Conservation (phyloP, 2,797 vertebrate species). For the Picus viridis region DNA sequence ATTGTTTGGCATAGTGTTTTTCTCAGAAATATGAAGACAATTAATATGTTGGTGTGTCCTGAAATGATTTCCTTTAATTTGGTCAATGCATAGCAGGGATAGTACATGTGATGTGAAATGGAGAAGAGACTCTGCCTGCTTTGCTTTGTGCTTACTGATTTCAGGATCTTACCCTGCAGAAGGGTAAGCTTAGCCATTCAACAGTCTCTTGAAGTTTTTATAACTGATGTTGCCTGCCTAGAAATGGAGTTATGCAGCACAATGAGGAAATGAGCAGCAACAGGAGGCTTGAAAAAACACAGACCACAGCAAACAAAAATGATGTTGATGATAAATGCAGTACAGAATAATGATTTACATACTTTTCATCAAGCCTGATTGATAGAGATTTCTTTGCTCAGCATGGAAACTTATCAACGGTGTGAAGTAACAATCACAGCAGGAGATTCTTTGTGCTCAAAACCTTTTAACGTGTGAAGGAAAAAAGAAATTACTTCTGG, state of each 20-base stretch:
- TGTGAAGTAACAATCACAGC: neutral
- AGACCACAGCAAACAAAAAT: neutral
- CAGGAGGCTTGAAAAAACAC: neutral
- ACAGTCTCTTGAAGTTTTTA: neutral
- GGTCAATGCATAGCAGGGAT: neutral
- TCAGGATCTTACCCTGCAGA: neutral
- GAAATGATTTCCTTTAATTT: neutral
- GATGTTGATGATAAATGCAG: neutral
- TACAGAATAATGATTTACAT: neutral
- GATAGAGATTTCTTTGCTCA: neutral
- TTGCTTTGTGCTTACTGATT: neutral
- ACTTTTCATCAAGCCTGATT: neutral
- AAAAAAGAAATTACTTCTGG: neutral
- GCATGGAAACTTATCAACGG: neutral
- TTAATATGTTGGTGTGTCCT: accelerated
- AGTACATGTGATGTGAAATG: neutral
- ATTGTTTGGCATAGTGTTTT: neutral
- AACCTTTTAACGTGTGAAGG: neutral
- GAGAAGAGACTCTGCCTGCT: neutral
- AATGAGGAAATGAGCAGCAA: neutral
- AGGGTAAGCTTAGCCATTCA: neutral
- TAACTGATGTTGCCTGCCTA: neutral
- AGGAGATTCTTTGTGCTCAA: neutral
- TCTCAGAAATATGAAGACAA: neutral
- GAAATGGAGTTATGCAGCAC: neutral